Base-by-base conservation (phyloP, 2,113 vertebrate genomes). In the Zosterops japonicus region DNA sequence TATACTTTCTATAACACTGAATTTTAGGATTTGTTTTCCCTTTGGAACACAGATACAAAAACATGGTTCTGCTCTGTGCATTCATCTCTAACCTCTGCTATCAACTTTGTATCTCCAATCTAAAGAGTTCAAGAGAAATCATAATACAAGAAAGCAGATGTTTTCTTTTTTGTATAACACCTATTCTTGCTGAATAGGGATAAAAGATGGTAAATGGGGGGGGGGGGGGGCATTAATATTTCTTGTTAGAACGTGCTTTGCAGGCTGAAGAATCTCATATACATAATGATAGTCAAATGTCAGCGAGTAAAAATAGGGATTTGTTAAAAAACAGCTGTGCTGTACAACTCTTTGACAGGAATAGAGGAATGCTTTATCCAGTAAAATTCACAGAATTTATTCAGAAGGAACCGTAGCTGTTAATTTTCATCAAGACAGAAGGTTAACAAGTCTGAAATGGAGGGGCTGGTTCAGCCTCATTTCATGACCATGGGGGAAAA, bases 201-300 rank as follows among this genome's bases (percentile, higher is more conserved):
- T 83, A 83, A 96, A 83, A 92, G 31, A 92, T 87, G 60, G 33
- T 65, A 11, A 77, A 71, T 78, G 69, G 53, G 82, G 65, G 44
- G 82, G 65, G n/a, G n/a, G n/a, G 44, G 22, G 84, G 55, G 42
- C 87, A 87, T 94, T 91, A 95, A 87, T 94, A 95, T 91, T 94
- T 96, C 83, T 91, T 93, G 86, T 89, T 95, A 60, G 83, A 89
- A 93, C 19, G 4, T 87, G 69, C 87, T 96, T 89, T 2, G 41
- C 81, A 94, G 91, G 56, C 80, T 94, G 91, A 81, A 75, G 83
- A 88, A 87, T 41, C 89, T 95, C 76, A 94, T 95, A 74, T 94
- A 81, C 92, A 94, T 94, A 96, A 92, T 97, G 89, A 81, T 47
- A 93, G 83, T 81, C 83, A 90, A 87, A 95, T 81, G 93, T 89